These are phyloP conservation scores for Lissonota sp. DNA, from an alignment of 2,888 invertebrate species.

Conservation along the genomic window DNA sequence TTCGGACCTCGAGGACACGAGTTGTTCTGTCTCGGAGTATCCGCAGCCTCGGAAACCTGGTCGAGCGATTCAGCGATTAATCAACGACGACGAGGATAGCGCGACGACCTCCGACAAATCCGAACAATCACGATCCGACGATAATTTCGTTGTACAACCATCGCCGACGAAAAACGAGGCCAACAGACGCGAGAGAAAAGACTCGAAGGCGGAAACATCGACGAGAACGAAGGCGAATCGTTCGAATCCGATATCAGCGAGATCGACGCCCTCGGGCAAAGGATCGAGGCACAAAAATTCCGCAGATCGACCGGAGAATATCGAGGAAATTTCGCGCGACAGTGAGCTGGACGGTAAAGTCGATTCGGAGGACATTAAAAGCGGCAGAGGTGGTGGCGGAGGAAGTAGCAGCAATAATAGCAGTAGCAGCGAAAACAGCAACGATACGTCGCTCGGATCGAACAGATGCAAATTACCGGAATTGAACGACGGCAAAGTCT, in stretches of 20 bases:
- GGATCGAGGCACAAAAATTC: conserved; percentile 48
- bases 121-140: conserved; percentile 71
- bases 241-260: conserved; percentile 55
- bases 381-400: conserved; percentile 86
- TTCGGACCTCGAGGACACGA: conserved; percentile 54
- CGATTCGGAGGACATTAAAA: conserved; percentile 79
- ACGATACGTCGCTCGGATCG: conserved; percentile 84
- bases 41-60: conserved; percentile 23
- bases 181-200: conserved; percentile 9
- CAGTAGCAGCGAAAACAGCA: conserved; percentile 86
- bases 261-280: conserved; percentile 18
- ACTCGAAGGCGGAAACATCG: conserved; percentile 30
- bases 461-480: conserved; percentile 76
- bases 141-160: conserved; percentile 54
- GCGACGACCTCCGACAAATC: conserved; percentile 75
- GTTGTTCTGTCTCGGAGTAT: conserved; percentile 42
- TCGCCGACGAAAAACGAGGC: conserved; percentile 15
- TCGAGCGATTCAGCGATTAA: neutral
- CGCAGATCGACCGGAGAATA: conserved; percentile 56
- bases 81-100: conserved; percentile 74
- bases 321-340: conserved; percentile 72
- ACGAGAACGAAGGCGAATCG: conserved; percentile 48
- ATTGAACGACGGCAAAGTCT: conserved; percentile 68
- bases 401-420: conserved; percentile 74
- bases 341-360: conserved; percentile 77